Conservation (phyloP, 2,888 invertebrate species). For the Drosophila emarginata region DNA sequence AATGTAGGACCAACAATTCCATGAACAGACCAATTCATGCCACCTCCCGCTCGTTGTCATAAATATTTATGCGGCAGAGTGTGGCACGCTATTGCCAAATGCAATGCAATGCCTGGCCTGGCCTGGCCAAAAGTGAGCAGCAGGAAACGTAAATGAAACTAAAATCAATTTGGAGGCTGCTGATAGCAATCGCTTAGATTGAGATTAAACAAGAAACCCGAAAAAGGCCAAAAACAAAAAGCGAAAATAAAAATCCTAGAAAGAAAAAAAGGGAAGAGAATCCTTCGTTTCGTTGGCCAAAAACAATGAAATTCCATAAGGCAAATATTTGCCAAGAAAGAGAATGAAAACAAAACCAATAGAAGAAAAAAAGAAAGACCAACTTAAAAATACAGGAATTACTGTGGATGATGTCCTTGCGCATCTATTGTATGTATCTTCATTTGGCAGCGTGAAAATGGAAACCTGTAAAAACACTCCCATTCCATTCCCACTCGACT, state of each 20-base stretch:
- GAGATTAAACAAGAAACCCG: constrained; percentile 44
- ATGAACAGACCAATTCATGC: constrained; percentile 24
- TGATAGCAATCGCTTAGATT: constrained; percentile 68
- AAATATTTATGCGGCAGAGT: constrained; percentile 65
- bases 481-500: background rate
- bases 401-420: background rate
- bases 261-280: background rate
- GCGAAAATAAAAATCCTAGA: too few relatives aligned
- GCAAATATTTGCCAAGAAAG: constrained; percentile 57
- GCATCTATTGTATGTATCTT: constrained; percentile 28
- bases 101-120: constrained; percentile 38
- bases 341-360: background rate
- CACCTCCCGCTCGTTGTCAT: constrained; percentile 53
- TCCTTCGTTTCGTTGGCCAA: constrained; percentile 26
- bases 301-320: constrained; percentile 50
- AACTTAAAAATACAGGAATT: background rate
- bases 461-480: constrained; percentile 33
- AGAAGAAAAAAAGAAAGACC: background rate
- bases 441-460: constrained; percentile 45
- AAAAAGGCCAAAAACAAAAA: constrained; percentile 31
- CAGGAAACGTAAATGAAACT: constrained; percentile 72
- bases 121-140: constrained; percentile 29
- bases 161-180: constrained; percentile 68
- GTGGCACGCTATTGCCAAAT: constrained; percentile 55
- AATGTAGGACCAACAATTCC: constrained; percentile 29